phyloP scores from a whole-genome alignment of 2,888 invertebrate species.

The Exocentrus adspersus region DNA sequence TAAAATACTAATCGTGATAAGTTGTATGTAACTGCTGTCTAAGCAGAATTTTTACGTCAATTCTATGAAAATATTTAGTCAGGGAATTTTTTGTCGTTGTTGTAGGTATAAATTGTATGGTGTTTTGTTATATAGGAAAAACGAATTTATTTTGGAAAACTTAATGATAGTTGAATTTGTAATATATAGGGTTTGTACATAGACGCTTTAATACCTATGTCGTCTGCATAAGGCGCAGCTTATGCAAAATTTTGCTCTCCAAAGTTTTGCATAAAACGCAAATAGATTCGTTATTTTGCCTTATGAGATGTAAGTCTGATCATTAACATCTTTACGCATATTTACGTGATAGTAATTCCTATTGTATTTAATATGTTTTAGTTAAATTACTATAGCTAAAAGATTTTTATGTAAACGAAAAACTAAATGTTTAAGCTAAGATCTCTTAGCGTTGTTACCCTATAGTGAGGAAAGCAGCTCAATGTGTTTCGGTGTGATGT shows the following conservation, averaged over 20 bases:
- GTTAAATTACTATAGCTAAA: constrained; percentile 21
- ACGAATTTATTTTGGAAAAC: constrained; percentile 41
- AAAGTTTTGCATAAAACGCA: constrained; percentile 23
- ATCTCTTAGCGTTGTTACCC: constrained; percentile 49
- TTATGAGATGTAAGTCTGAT: constrained; percentile 36
- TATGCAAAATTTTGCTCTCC: constrained; percentile 15
- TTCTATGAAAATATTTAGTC: constrained; percentile 53
- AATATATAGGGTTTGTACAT: constrained; percentile 27
- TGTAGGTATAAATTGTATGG: constrained; percentile 38
- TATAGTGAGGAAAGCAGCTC: constrained; percentile 56
- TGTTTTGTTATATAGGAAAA: constrained; percentile 35
- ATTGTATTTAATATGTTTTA: constrained; percentile 12
- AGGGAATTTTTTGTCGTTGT: constrained; percentile 50
- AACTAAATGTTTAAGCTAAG: constrained; percentile 48
- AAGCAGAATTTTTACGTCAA: constrained; percentile 53
- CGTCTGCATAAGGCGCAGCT: constrained; percentile 20
- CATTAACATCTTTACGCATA: constrained; percentile 30
- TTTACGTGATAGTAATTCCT: constrained; percentile 30
- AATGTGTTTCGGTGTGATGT: constrained; percentile 53
- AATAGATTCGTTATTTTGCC: constrained; percentile 3
- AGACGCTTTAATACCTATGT: constrained; percentile 27
- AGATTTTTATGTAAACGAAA: constrained; percentile 10
- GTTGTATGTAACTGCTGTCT: constrained; percentile 13
- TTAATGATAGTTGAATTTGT: constrained; percentile 22
- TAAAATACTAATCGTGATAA: constrained; percentile 30